A percentile compares a stretch with the other conserved stretches of the same genome.
These are phyloP conservation scores for Atlantisia rogersi DNA, from an alignment of 2,113 vertebrate species.

Conservation along the genomic window DNA sequence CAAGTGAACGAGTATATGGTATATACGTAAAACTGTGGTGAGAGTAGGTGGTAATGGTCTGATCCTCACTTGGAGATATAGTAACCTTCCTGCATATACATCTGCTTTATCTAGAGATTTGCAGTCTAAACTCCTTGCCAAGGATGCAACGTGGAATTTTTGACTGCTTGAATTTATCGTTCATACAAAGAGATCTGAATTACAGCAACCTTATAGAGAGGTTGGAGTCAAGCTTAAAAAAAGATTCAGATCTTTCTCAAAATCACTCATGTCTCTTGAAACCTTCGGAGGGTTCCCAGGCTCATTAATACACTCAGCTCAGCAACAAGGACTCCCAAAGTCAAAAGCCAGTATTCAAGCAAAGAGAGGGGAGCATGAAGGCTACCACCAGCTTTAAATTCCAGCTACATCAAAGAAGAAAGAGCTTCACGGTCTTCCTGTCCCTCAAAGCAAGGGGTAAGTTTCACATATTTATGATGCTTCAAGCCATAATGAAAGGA, in stretches of 20 bases:
- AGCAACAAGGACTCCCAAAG: not conserved
- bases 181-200: not conserved
- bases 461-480: not conserved
- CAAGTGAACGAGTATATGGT: not conserved
- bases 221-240: not conserved
- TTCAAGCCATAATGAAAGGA: not conserved
- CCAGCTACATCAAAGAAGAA: not conserved
- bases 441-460: not conserved
- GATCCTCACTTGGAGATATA: not conserved
- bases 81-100: not conserved
- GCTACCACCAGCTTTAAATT: not conserved
- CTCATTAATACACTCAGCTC: not conserved
- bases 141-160: not conserved
- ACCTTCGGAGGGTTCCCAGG: not conserved
- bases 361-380: not conserved
- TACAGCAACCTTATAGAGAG: not conserved
- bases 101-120: not conserved
- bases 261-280: not conserved
- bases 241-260: not conserved
- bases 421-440: not conserved
- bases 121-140: not conserved
- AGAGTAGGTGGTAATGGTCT: not conserved
- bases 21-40: not conserved
- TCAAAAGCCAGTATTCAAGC: not conserved
- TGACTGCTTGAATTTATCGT: fast-evolving